phyloP scores from a whole-genome alignment of 2,888 invertebrate species.

The Eupithecia dodoneata region DNA sequence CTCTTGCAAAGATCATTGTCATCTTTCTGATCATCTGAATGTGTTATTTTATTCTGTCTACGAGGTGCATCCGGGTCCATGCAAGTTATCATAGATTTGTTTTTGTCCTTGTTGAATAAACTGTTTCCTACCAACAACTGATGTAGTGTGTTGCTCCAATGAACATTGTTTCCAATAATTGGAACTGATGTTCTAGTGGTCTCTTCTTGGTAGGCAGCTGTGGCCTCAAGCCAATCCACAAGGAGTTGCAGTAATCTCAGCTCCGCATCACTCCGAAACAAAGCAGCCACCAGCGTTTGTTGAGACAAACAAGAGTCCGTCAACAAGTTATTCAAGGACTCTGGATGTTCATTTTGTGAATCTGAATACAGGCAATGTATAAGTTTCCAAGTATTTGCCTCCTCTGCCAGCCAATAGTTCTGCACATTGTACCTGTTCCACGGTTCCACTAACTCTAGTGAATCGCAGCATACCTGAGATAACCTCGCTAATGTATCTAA shows the following conservation, averaged over 20 bases:
- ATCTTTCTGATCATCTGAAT: slow-evolving; percentile 94
- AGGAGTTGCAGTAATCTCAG: slow-evolving; percentile 91
- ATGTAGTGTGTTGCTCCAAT: slow-evolving; percentile 96
- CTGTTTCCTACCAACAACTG: slow-evolving; percentile 85
- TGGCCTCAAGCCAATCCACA: slow-evolving; percentile 96
- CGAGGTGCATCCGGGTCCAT: slow-evolving; percentile 96
- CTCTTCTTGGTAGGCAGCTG: slow-evolving; percentile 91
- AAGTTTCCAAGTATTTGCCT: slow-evolving; percentile 95
- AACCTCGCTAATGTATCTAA: slow-evolving; percentile 86
- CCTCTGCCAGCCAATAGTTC: slow-evolving; percentile 88
- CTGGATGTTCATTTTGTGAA: slow-evolving; percentile 86
- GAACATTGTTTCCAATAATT: slow-evolving; percentile 85
- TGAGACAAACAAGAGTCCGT: slow-evolving; percentile 72
- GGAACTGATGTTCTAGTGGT: slow-evolving; percentile 75
- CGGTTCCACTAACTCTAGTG: slow-evolving; percentile 80
- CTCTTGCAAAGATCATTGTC: slow-evolving; percentile 80
- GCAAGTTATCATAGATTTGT: slow-evolving; percentile 83
- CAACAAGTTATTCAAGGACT: slow-evolving; percentile 77
- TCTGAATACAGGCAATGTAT: slow-evolving; percentile 92
- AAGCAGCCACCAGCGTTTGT: slow-evolving; percentile 67
- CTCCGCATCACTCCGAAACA: slow-evolving; percentile 81
- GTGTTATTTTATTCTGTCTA: slow-evolving; percentile 90
- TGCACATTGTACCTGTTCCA: slow-evolving; percentile 79
- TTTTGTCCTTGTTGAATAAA: slow-evolving; percentile 77
- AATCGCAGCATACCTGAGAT: slow-evolving; percentile 86